These are phyloP conservation scores for Cephus pygmeus DNA, from an alignment of 2,888 invertebrate genomes.

Conservation along the genomic window DNA sequence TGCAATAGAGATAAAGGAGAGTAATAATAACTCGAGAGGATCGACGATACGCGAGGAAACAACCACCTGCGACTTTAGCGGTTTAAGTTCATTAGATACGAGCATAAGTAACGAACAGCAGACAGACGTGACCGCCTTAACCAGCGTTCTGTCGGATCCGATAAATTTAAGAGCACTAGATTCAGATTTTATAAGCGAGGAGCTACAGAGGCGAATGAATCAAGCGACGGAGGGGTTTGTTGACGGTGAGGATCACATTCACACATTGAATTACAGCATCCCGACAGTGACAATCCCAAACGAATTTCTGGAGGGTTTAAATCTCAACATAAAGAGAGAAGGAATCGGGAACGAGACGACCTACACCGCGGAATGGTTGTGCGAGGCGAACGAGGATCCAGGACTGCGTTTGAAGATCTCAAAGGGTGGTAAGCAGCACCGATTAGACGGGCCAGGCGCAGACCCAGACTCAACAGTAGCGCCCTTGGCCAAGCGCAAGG, in stretches of 20 bases:
- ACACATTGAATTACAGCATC: conserved; percentile 36
- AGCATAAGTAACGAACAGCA: conserved; percentile 32
- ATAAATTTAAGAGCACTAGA: conserved; percentile 37
- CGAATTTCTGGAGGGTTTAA: conserved; percentile 38
- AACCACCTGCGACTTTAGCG: neutral
- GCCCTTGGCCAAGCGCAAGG: conserved; percentile 26
- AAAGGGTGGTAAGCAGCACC: conserved; percentile 26
- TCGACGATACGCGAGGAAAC: conserved; percentile 22
- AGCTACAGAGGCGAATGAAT: conserved; percentile 32
- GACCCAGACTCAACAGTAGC: conserved; percentile 26
- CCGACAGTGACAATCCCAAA: conserved; percentile 40
- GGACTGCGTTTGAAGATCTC: conserved; percentile 27
- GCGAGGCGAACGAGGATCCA: conserved; percentile 26
- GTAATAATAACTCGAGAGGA: conserved; percentile 17
- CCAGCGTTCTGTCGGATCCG: conserved; percentile 29
- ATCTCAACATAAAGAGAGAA: conserved; percentile 45
- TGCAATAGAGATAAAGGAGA: conserved; percentile 37
- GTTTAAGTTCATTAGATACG: conserved; percentile 24
- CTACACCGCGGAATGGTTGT: conserved; percentile 41
- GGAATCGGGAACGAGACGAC: conserved; percentile 27
- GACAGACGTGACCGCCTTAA: conserved; percentile 24
- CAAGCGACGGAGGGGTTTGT: conserved; percentile 34
- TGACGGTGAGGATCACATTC: conserved; percentile 33
- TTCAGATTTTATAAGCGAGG: conserved; percentile 37
- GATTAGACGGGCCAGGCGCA: conserved; percentile 25